Conservation (phyloP, 2,797 vertebrate genomes). For the Alca torda region DNA sequence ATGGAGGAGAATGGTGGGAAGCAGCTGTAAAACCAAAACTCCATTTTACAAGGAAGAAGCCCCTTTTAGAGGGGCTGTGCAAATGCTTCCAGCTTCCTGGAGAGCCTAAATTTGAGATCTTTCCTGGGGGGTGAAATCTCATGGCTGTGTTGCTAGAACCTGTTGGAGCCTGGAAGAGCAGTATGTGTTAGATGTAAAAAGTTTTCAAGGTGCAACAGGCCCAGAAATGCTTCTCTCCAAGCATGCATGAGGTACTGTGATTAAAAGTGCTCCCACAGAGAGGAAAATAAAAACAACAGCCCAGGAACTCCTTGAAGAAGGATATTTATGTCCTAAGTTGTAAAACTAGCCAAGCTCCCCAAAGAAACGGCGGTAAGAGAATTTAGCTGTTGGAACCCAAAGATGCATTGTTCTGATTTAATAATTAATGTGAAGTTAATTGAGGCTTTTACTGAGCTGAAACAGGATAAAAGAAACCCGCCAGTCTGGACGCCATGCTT, state of each 20-base stretch:
- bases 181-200: neutral
- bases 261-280: slow-evolving; percentile 7
- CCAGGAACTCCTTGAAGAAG: slow-evolving; percentile 1
- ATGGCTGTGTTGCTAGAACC: neutral
- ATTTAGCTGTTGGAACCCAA: slow-evolving; percentile 65
- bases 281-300: neutral
- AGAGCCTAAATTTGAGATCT: neutral
- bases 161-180: neutral
- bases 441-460: slow-evolving; percentile 71
- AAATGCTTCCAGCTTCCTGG: neutral
- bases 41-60: neutral
- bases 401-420: slow-evolving; percentile 68
- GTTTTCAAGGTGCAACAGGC: neutral
- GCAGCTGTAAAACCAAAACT: neutral
- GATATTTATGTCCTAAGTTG: slow-evolving; percentile 24
- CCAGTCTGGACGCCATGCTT: neutral
- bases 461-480: slow-evolving; percentile 48
- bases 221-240: neutral
- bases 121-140: neutral
- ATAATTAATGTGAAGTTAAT: slow-evolving; percentile 75
- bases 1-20: neutral
- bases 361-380: slow-evolving; percentile 30
- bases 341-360: slow-evolving; percentile 28
- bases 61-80: neutral
- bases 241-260: neutral